These are phyloP conservation scores for Zonitis immaculata DNA, from an alignment of 2,888 invertebrate genomes.

Conservation along the genomic window DNA sequence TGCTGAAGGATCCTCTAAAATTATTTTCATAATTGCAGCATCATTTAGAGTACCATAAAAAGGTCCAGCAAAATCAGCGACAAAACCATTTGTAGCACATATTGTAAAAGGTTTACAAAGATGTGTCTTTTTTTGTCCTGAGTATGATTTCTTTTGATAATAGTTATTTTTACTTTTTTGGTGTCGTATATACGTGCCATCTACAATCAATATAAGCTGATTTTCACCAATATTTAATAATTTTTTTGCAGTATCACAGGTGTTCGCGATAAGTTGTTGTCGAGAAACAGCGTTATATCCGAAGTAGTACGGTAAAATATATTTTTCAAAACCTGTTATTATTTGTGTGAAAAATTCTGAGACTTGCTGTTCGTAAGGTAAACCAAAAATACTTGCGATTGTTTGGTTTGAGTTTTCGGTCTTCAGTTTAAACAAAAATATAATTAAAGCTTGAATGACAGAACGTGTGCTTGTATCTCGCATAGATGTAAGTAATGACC, in stretches of 20 bases:
- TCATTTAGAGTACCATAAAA: slow-evolving; percentile 21
- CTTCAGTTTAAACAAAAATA: slow-evolving; percentile 13
- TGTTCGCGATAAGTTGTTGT: not conserved
- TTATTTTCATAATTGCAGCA: slow-evolving; percentile 1
- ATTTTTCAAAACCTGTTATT: slow-evolving; percentile 1
- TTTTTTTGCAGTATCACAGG: not conserved
- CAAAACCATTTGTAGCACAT: slow-evolving; percentile 20
- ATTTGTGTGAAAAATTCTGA: slow-evolving; percentile 1
- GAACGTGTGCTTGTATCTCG: not conserved
- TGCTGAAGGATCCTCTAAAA: too few species aligned
- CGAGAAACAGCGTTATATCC: not conserved
- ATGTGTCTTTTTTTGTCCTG: slow-evolving; percentile 18
- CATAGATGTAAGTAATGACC: slow-evolving; percentile 1
- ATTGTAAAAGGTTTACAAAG: slow-evolving; percentile 24
- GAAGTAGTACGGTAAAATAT: slow-evolving; percentile 2
- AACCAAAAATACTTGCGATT: slow-evolving; percentile 4
- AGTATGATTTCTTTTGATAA: slow-evolving; percentile 20
- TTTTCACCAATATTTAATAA: not conserved
- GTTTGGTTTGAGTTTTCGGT: slow-evolving; percentile 9
- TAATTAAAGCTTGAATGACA: slow-evolving; percentile 6
- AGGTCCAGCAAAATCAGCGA: slow-evolving; percentile 18
- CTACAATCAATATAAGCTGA: slow-evolving; percentile 11
- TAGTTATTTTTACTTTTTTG: slow-evolving; percentile 21
- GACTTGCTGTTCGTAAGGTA: not conserved
- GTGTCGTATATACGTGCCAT: slow-evolving; percentile 20